Conservation (phyloP, 2,113 vertebrate genomes). For the Vulpes lagopus region DNA sequence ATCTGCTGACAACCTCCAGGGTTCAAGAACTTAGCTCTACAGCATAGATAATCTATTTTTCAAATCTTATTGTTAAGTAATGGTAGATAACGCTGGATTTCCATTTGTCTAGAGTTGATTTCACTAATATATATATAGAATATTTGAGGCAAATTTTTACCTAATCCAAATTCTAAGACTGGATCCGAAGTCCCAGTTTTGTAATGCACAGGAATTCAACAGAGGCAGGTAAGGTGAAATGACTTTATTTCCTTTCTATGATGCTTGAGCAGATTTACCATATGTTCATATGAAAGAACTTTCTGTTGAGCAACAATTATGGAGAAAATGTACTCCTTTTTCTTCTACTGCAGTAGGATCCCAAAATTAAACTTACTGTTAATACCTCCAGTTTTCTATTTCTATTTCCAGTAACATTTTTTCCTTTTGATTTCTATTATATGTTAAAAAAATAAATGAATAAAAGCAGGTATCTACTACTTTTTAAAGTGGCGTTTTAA, state of each 20-base stretch:
- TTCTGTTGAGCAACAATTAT: background rate
- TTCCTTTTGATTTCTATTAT: slow-evolving; percentile 64
- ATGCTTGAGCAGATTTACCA: background rate
- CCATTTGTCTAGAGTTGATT: background rate
- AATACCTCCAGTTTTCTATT: slow-evolving; percentile 77
- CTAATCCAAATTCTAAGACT: background rate
- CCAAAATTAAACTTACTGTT: slow-evolving; percentile 77
- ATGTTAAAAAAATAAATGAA: slow-evolving; percentile 67
- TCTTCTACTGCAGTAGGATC: background rate
- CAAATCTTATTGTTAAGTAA: slow-evolving; percentile 48
- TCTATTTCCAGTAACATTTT: slow-evolving; percentile 60
- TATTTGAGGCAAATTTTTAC: slow-evolving; percentile 25
- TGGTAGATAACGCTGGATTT: background rate
- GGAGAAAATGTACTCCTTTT: background rate
- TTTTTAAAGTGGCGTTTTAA: background rate
- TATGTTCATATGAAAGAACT: background rate
- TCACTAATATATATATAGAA: background rate
- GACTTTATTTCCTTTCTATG: background rate
- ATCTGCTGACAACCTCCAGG: background rate
- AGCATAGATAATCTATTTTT: slow-evolving; percentile 19
- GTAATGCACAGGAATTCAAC: background rate
- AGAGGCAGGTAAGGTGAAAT: background rate
- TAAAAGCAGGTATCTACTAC: background rate
- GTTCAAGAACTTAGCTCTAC: background rate
- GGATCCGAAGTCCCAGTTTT: background rate